Conservation (phyloP, 92 coral and sea anemone species). For the Epizoanthus ramosus region DNA sequence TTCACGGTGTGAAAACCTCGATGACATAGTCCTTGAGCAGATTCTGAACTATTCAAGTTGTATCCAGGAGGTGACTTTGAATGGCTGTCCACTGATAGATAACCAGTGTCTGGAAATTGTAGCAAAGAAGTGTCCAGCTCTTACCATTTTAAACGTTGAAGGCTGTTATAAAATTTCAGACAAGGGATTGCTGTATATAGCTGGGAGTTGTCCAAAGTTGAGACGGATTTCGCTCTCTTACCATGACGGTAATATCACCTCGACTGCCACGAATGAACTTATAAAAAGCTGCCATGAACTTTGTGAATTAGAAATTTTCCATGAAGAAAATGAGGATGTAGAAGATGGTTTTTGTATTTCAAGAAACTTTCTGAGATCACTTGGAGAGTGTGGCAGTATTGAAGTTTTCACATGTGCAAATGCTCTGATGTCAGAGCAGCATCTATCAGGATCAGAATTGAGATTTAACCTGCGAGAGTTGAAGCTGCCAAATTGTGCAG, state of each 20-base stretch:
- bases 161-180: slow-evolving; percentile 57
- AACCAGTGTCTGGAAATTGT: slow-evolving; percentile 62
- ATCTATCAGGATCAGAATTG: background rate
- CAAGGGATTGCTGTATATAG: slow-evolving; percentile 51
- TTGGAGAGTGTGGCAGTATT: slow-evolving; percentile 40
- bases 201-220: slow-evolving; percentile 44
- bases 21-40: slow-evolving; percentile 44
- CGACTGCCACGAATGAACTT: slow-evolving; percentile 42
- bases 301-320: slow-evolving; percentile 46
- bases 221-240: slow-evolving; percentile 36
- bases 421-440: slow-evolving; percentile 60
- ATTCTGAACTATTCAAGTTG: slow-evolving; percentile 56
- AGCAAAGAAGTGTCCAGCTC: slow-evolving; percentile 56
- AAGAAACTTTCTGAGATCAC: slow-evolving; percentile 33
- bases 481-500: slow-evolving; percentile 60
- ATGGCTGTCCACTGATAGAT: slow-evolving; percentile 58
- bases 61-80: slow-evolving; percentile 59
- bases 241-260: slow-evolving; percentile 46
- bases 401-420: slow-evolving; percentile 56
- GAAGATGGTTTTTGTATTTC: slow-evolving; percentile 53
- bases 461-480: slow-evolving; percentile 39
- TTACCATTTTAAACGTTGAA: slow-evolving; percentile 50
- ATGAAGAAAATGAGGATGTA: slow-evolving; percentile 56
- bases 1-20: slow-evolving; percentile 61
- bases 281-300: slow-evolving; percentile 51